Conservation (phyloP, 2,113 vertebrate genomes). For the Eubucco bourcierii region DNA sequence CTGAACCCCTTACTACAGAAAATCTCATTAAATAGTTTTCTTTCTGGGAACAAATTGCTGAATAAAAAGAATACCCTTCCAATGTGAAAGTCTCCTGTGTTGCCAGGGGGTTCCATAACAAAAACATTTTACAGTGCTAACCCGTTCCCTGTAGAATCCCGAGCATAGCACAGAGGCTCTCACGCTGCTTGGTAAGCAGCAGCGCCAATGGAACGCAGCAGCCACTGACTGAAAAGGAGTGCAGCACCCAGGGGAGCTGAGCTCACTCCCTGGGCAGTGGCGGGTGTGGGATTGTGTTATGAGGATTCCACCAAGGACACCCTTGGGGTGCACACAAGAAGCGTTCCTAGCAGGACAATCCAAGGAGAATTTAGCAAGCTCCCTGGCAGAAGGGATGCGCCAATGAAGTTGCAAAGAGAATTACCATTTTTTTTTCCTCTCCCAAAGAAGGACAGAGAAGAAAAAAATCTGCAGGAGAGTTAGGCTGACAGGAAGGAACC, state of each 20-base stretch:
- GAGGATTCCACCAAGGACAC: rapidly evolving
- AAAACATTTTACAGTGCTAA: not conserved
- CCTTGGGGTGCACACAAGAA: not conserved
- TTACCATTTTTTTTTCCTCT: not conserved
- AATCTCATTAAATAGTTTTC: slow-evolving; percentile 61
- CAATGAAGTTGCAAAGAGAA: not conserved
- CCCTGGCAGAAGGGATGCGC: not conserved
- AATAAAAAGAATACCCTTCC: slow-evolving; percentile 36
- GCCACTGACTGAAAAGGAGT: not conserved
- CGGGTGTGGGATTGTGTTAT: rapidly evolving
- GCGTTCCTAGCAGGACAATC: not conserved
- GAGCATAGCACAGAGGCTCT: not conserved
- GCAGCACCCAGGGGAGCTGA: not conserved
- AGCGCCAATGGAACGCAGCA: not conserved
- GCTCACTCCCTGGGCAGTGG: rapidly evolving
- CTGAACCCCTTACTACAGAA: slow-evolving; percentile 68
- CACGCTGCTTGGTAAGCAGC: slow-evolving; percentile 1
- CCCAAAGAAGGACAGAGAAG: not conserved
- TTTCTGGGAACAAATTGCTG: slow-evolving; percentile 58
- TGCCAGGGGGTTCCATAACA: slow-evolving; percentile 46
- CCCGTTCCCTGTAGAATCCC: not conserved
- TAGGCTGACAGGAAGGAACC: not conserved
- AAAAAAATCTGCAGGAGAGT: not conserved
- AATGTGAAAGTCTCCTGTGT: not conserved
- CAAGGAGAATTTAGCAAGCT: not conserved